A percentile compares a stretch with the other conserved stretches of the same genome.
phyloP scores from a whole-genome alignment of 2,797 vertebrate genomes.

The Coregonus sp. region DNA sequence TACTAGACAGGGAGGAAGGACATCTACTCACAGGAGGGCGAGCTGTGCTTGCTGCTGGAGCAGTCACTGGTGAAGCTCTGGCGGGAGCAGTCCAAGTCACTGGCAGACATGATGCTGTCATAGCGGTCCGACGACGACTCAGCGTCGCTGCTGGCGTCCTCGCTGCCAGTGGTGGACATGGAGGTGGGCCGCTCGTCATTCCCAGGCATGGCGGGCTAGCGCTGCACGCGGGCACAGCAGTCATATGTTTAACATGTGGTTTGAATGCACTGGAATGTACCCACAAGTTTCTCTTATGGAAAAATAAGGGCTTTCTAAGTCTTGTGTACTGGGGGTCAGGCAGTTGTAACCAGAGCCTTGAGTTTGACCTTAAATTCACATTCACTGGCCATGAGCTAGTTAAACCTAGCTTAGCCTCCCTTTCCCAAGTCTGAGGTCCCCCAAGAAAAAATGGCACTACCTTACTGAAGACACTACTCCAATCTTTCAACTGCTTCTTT shows the following conservation, averaged over 20 bases:
- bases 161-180: constrained; percentile 64
- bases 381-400: not conserved
- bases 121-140: constrained; percentile 83
- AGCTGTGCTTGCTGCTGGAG: constrained; percentile 91
- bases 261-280: not conserved
- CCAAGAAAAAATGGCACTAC: not conserved
- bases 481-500: not conserved
- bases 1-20: no score
- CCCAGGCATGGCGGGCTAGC: constrained; percentile 83
- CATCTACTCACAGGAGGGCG: constrained; percentile 84
- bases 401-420: not conserved
- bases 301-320: not conserved
- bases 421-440: not conserved
- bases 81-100: constrained; percentile 83
- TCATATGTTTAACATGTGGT: not conserved
- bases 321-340: not conserved
- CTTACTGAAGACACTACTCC: not conserved
- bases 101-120: constrained; percentile 82
- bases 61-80: constrained; percentile 89
- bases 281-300: not conserved
- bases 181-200: constrained; percentile 76
- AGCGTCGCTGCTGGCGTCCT: constrained; percentile 84
- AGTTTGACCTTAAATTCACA: no score
- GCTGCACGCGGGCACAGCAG: constrained; percentile 16
- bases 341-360: not conserved